A percentile compares a stretch with the other conserved stretches of the same genome.
phyloP scores from a whole-genome alignment of 2,888 invertebrate species.

The Drosophila mayaguana region DNA sequence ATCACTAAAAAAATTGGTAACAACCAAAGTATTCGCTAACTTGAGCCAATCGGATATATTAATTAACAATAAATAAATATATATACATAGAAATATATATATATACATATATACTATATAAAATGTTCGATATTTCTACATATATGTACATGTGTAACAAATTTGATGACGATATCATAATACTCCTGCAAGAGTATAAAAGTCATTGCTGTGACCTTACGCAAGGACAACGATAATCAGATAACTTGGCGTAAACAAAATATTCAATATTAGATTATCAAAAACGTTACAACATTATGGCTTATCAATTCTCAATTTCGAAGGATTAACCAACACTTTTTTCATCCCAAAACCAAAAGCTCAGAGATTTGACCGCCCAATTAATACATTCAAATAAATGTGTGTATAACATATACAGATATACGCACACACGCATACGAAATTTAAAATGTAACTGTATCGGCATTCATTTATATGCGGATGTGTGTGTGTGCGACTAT shows the following conservation, averaged over 20 bases:
- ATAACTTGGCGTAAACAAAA: conserved; percentile 14
- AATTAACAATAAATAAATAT: background rate
- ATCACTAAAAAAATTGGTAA: background rate
- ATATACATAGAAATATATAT: no score
- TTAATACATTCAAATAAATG: conserved; percentile 15
- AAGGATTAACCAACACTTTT: background rate
- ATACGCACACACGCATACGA: background rate
- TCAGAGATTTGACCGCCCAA: conserved; percentile 17
- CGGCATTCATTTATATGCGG: conserved; percentile 3
- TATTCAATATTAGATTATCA: conserved; percentile 1
- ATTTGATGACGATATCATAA: conserved; percentile 1
- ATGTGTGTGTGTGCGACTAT: background rate
- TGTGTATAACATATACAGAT: background rate
- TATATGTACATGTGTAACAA: background rate
- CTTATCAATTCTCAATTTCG: conserved; percentile 6
- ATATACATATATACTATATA: background rate
- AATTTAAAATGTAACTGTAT: conserved; percentile 5
- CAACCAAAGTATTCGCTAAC: background rate
- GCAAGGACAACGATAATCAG: conserved; percentile 65
- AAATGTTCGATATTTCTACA: no score
- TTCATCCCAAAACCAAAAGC: background rate
- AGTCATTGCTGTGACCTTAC: conserved; percentile 68
- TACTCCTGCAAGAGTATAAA: conserved; percentile 7
- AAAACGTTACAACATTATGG: background rate
- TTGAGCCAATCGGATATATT: background rate